phyloP scores from a whole-genome alignment of 2,888 invertebrate species.

The Drosophila multiciliata region DNA sequence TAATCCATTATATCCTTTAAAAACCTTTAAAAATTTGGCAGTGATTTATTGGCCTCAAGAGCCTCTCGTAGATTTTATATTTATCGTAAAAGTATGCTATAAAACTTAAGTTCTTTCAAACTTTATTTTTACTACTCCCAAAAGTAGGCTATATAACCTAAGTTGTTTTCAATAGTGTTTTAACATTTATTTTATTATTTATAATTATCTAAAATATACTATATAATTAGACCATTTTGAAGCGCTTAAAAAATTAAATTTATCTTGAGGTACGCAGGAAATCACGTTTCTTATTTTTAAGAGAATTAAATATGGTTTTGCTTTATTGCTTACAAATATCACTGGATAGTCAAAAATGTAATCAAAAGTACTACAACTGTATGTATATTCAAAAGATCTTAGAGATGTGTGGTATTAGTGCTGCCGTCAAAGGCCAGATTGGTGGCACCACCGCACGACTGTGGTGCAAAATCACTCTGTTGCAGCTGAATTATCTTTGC shows the following conservation, averaged over 20 bases:
- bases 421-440: conserved; percentile 80
- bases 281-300: neutral
- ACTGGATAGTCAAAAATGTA: conserved; percentile 44
- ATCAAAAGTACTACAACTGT: conserved; percentile 1
- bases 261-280: neutral
- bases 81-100: neutral
- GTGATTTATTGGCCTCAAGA: neutral
- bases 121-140: neutral
- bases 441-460: conserved; percentile 51
- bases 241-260: neutral
- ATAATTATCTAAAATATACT: neutral
- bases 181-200: neutral
- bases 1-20: too few species aligned
- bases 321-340: conserved; percentile 66
- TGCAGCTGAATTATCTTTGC: conserved; percentile 81
- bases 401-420: conserved; percentile 82
- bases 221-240: neutral
- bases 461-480: conserved; percentile 80
- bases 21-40: neutral
- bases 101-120: neutral
- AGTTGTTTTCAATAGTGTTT: neutral
- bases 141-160: neutral
- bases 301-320: conserved; percentile 26
- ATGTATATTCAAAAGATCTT: conserved; percentile 23
- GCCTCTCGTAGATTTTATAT: neutral